phyloP scores from a whole-genome alignment of 2,113 vertebrate species.

The Trogon melanurus region DNA sequence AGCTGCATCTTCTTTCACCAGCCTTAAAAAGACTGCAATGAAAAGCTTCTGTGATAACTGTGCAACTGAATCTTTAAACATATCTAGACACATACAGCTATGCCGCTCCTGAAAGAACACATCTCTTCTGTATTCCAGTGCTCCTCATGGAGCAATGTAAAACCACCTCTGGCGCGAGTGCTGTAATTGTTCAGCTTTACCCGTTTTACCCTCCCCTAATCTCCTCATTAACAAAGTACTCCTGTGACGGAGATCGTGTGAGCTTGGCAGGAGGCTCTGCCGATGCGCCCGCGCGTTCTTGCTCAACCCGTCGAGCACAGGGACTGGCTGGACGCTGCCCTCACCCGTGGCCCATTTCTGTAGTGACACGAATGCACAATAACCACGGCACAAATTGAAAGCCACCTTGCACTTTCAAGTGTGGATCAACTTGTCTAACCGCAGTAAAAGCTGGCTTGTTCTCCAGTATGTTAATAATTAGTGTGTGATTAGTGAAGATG shows the following conservation, averaged over 20 bases:
- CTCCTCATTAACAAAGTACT: not conserved
- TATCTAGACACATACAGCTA: not conserved
- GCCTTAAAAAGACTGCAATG: not conserved
- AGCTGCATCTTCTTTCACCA: not conserved
- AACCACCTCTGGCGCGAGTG: fast-evolving
- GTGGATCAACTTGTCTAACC: constrained; percentile 25
- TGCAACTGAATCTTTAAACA: not conserved
- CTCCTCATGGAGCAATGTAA: not conserved
- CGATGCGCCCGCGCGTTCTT: not conserved
- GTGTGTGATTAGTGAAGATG: not conserved
- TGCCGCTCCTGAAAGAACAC: not conserved
- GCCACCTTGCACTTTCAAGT: not conserved
- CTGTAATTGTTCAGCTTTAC: not conserved
- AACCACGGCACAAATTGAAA: constrained; percentile 11
- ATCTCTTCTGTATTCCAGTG: not conserved
- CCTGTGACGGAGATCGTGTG: not conserved
- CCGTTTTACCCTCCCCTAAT: not conserved
- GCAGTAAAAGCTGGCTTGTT: constrained; percentile 26
- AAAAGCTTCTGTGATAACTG: not conserved
- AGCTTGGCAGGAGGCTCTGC: not conserved
- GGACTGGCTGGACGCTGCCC: not conserved
- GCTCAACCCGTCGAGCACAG: not conserved
- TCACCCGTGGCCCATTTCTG: not conserved
- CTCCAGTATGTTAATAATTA: constrained; percentile 28
- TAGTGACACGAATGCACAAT: not conserved